phyloP scores from a whole-genome alignment of 2,797 vertebrate species.

The Pagetopsis macropterus region DNA sequence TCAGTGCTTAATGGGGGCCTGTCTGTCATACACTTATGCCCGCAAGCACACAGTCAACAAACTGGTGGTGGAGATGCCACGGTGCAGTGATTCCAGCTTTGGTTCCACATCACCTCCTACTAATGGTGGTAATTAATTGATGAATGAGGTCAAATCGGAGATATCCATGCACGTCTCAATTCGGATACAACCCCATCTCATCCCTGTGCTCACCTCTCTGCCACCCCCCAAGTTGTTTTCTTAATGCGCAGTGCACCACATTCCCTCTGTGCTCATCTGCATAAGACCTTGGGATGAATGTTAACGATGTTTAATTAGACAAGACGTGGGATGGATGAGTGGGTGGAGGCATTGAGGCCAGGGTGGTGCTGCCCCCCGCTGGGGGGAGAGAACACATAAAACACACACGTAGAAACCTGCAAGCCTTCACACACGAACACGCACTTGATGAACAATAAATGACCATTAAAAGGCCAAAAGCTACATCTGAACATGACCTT shows the following conservation, averaged over 20 bases:
- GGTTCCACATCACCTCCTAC: slow-evolving; percentile 84
- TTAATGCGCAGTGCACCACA: slow-evolving; percentile 84
- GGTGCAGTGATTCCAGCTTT: slow-evolving; percentile 79
- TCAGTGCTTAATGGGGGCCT: slow-evolving; percentile 64
- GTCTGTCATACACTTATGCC: slow-evolving; percentile 64
- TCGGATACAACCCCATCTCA: slow-evolving; percentile 77
- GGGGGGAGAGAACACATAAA: slow-evolving; percentile 72
- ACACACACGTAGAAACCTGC: slow-evolving; percentile 46
- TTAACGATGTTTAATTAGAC: slow-evolving; percentile 90
- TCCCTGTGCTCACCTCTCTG: slow-evolving; percentile 73
- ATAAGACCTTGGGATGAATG: slow-evolving; percentile 90
- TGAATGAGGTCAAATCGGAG: slow-evolving; percentile 86
- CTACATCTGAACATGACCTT: slow-evolving; percentile 63
- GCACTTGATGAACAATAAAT: slow-evolving; percentile 72
- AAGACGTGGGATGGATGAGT: slow-evolving; percentile 84
- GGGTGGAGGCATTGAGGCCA: slow-evolving; percentile 75
- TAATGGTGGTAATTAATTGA: slow-evolving; percentile 88
- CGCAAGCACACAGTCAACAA: slow-evolving; percentile 65
- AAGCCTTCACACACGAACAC: slow-evolving; percentile 20
- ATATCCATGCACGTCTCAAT: slow-evolving; percentile 85
- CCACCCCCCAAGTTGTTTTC: slow-evolving; percentile 84
- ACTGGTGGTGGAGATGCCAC: slow-evolving; percentile 61
- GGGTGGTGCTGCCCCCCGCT: slow-evolving; percentile 75
- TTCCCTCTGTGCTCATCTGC: slow-evolving; percentile 86
- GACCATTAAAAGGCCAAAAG: slow-evolving; percentile 77